A percentile compares a stretch with the other conserved stretches of the same genome.
Conservation (phyloP, 2,797 vertebrate genomes). For the Leptodactylus fallax region DNA sequence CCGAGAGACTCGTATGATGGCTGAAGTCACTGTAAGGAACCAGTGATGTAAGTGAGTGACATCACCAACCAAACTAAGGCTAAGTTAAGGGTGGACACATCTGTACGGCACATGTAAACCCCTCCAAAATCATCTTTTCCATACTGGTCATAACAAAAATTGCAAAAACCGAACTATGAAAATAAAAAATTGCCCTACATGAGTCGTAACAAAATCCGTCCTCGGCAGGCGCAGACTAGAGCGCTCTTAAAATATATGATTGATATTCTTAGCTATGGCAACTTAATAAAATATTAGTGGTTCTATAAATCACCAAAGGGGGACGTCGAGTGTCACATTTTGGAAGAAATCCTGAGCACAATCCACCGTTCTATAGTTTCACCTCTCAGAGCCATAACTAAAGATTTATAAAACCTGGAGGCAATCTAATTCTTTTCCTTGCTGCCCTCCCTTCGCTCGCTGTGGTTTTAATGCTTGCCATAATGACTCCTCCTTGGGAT, state of each 20-base stretch:
- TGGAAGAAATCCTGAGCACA: constrained; percentile 51
- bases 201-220: background rate
- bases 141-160: background rate
- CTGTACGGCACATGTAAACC: too few relatives aligned
- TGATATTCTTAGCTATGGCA: constrained; percentile 58
- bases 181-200: background rate
- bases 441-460: constrained; percentile 29
- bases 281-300: constrained; percentile 62
- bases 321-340: constrained; percentile 60
- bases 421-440: constrained; percentile 56
- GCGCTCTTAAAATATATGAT: constrained; percentile 47
- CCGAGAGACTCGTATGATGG: too few relatives aligned
- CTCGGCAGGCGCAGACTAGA: background rate
- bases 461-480: constrained; percentile 54
- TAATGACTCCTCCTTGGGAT: constrained; percentile 60
- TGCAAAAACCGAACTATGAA: background rate
- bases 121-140: too few relatives aligned
- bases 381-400: constrained; percentile 59
- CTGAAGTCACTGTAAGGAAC: too few relatives aligned
- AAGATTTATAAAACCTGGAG: constrained; percentile 60
- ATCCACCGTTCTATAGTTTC: constrained; percentile 50
- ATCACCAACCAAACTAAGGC: too few relatives aligned
- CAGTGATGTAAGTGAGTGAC: too few relatives aligned
- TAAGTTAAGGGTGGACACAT: too few relatives aligned
- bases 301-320: constrained; percentile 62